Evolutionary conservation across 2,797 vertebrate genomes (phyloP).

Genomic region (Lutra lutra): DNA sequence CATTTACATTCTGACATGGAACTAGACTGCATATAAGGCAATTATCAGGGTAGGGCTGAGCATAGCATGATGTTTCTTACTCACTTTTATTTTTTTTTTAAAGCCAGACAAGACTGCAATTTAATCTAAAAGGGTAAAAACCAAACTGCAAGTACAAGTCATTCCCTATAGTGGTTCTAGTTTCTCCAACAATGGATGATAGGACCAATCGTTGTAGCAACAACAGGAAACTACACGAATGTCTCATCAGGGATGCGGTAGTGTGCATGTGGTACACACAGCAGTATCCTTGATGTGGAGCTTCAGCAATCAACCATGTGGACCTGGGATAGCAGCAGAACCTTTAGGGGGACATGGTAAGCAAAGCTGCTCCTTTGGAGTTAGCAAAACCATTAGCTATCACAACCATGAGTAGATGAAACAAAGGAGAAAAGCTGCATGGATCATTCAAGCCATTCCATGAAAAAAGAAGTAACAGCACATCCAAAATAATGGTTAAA

Average conservation of each 20-base stretch:
- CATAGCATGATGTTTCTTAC: neutral
- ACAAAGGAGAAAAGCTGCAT: neutral
- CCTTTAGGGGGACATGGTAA: neutral
- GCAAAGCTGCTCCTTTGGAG: neutral
- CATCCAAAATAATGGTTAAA: neutral
- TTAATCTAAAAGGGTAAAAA: neutral
- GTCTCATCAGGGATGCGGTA: accelerated
- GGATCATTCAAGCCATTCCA: neutral
- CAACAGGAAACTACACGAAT: neutral
- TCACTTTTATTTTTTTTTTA: neutral
- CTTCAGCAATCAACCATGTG: neutral
- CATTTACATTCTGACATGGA: neutral
- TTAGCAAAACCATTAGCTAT: neutral
- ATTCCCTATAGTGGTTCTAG: neutral
- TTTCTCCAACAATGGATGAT: neutral
- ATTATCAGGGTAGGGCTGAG: neutral
- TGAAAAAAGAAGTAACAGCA: neutral
- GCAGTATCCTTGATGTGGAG: neutral
- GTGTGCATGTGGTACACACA: neutral
- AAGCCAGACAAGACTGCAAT: neutral
- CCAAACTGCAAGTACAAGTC: neutral
- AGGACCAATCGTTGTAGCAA: neutral
- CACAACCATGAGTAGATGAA: accelerated
- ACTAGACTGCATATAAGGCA: neutral
- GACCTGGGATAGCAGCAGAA: neutral